Conservation (phyloP, 2,797 vertebrate genomes). For the Coregonus ussuriensis region DNA sequence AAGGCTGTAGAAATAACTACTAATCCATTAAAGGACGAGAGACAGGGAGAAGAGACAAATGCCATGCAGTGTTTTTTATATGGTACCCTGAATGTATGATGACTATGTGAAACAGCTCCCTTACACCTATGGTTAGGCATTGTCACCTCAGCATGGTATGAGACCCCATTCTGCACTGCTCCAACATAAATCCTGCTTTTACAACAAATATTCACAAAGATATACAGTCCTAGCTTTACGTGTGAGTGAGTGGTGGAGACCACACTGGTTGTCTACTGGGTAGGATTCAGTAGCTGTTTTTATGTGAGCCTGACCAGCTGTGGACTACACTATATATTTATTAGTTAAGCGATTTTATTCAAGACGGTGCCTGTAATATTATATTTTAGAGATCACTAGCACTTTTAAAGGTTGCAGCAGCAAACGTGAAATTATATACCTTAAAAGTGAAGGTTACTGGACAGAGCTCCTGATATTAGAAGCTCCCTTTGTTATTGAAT, state of each 20-base stretch:
- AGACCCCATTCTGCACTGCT: neutral
- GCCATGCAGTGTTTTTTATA: constrained; percentile 9
- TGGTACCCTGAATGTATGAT: constrained; percentile 34
- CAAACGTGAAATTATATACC: neutral
- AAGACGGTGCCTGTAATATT: constrained; percentile 9
- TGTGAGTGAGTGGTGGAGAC: neutral
- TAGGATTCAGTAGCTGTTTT: neutral
- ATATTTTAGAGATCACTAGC: constrained; percentile 26
- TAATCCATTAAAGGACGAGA: neutral
- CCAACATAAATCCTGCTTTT: neutral
- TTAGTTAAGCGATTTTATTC: neutral
- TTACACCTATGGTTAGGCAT: constrained; percentile 2
- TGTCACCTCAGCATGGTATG: constrained; percentile 12
- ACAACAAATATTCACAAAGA: neutral
- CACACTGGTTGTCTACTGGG: neutral
- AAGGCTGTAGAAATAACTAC: constrained; percentile 13
- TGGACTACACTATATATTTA: neutral
- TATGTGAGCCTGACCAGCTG: neutral
- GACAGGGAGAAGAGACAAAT: constrained; percentile 17
- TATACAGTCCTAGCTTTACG: neutral
- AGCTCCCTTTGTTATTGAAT: neutral
- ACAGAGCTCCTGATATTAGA: neutral
- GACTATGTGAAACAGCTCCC: constrained; percentile 2
- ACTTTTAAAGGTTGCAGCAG: constrained; percentile 24
- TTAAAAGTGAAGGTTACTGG: neutral